These are phyloP conservation scores for Grammomys dolichurus DNA, from an alignment of 2,113 vertebrate genomes.

Conservation along the genomic window DNA sequence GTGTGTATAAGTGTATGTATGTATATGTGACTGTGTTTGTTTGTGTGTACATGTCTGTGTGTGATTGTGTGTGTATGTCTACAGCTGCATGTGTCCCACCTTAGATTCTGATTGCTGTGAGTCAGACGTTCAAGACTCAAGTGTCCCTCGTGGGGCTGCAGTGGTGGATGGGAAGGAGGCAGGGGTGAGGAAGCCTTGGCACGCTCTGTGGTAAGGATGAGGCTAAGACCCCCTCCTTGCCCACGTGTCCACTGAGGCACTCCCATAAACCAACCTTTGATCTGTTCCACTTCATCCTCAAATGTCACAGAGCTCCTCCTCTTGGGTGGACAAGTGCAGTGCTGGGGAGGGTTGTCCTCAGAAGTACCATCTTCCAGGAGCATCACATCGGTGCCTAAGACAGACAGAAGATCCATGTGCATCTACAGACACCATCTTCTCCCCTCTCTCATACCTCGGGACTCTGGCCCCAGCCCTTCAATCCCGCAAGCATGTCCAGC, in stretches of 20 bases:
- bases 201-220: accelerated
- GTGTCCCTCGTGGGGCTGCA: accelerated
- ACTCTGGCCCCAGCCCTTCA: accelerated
- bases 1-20: neutral
- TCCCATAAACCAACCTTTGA: slow-evolving; percentile 90
- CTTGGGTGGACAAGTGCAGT: slow-evolving; percentile 87
- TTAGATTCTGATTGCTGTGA: neutral
- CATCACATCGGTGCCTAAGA: slow-evolving; percentile 96
- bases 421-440: neutral
- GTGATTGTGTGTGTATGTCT: neutral
- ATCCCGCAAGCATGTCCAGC: neutral
- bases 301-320: slow-evolving; percentile 97
- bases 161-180: accelerated
- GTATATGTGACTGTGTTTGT: neutral
- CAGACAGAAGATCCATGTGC: neutral
- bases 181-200: accelerated
- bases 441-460: accelerated
- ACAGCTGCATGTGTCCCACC: neutral
- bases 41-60: neutral
- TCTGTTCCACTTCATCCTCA: slow-evolving; percentile 96
- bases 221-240: too few relatives aligned
- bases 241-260: neutral
- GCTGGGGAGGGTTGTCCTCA: slow-evolving; percentile 86
- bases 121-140: neutral
- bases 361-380: slow-evolving; percentile 94